These are phyloP conservation scores for Marcusenius ussheri DNA, from an alignment of 2,113 vertebrate species.

Conservation along the genomic window DNA sequence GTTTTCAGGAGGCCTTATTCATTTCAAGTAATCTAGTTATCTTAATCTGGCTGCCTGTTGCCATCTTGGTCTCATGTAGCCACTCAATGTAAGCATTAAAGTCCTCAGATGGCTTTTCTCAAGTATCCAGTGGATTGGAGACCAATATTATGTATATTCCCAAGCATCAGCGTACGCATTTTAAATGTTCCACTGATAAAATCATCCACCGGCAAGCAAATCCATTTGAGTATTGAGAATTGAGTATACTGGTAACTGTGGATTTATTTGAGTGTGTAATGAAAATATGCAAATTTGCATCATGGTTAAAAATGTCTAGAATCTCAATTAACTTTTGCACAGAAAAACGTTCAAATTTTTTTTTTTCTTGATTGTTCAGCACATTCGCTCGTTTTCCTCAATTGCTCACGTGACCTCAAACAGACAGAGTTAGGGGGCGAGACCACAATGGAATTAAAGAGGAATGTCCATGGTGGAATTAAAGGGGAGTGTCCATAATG, in stretches of 20 bases:
- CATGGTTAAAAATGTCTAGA: conserved; percentile 1
- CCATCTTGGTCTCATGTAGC: not conserved
- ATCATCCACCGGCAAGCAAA: not conserved
- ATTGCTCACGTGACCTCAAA: not conserved
- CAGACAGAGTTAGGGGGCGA: not conserved
- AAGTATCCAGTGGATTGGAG: not conserved
- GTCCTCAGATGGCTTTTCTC: not conserved
- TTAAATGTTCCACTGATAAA: not conserved
- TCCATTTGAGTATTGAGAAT: not conserved
- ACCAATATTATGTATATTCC: not conserved
- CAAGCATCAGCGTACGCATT: not conserved
- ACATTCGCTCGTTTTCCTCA: not conserved
- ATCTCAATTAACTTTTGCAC: not conserved
- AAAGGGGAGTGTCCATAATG: not conserved
- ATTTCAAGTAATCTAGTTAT: conserved; percentile 12
- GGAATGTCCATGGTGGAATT: not conserved
- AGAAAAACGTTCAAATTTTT: not conserved
- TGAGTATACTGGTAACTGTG: not conserved
- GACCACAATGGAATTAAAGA: not conserved
- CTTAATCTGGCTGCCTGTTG: not conserved
- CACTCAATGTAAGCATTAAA: not conserved
- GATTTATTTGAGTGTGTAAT: conserved; percentile 5
- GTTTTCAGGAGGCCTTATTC: not conserved
- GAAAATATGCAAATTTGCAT: not conserved
- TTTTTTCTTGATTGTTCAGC: not conserved